Conservation (phyloP, 2,113 vertebrate genomes). For the Symphodus melops region DNA sequence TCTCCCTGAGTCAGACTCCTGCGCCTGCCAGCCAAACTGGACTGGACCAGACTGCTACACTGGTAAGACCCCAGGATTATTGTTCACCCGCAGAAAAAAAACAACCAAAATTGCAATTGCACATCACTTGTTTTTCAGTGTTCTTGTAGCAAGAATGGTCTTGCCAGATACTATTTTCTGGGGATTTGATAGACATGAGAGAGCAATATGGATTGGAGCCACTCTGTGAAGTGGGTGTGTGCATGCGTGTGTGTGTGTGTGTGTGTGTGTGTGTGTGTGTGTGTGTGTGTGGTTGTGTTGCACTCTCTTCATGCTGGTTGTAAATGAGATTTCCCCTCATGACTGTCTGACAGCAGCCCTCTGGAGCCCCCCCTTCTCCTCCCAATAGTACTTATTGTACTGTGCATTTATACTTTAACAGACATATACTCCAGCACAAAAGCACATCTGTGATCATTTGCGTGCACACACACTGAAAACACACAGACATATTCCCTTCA, state of each 20-base stretch:
- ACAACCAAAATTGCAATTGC: slow-evolving; percentile 16
- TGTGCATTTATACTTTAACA: slow-evolving; percentile 26
- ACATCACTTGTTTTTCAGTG: slow-evolving; percentile 49
- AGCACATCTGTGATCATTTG: not conserved
- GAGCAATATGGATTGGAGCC: slow-evolving; percentile 47
- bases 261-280: slow-evolving; percentile 15
- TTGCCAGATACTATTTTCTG: slow-evolving; percentile 64
- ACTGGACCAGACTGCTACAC: slow-evolving; percentile 94
- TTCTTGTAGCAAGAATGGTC: slow-evolving; percentile 31
- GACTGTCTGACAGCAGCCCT: slow-evolving; percentile 47
- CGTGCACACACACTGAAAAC: not conserved
- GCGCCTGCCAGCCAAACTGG: slow-evolving; percentile 94
- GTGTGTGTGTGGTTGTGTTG: too few relatives aligned
- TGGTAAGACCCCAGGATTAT: slow-evolving; percentile 80
- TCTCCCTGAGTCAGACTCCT: slow-evolving; percentile 88
- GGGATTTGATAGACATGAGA: slow-evolving; percentile 61
- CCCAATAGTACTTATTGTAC: slow-evolving; percentile 3
- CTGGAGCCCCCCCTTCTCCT: not conserved
- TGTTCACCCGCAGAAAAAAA: slow-evolving; percentile 26
- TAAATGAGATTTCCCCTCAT: slow-evolving; percentile 73
- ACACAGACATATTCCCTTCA: slow-evolving; percentile 25
- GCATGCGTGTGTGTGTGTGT: slow-evolving; percentile 18
- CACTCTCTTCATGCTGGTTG: slow-evolving; percentile 56
- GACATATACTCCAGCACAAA: slow-evolving; percentile 15
- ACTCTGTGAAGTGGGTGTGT: slow-evolving; percentile 36